These are phyloP conservation scores for Cephalopholis sonnerati DNA, from an alignment of 2,113 vertebrate species.

Conservation along the genomic window DNA sequence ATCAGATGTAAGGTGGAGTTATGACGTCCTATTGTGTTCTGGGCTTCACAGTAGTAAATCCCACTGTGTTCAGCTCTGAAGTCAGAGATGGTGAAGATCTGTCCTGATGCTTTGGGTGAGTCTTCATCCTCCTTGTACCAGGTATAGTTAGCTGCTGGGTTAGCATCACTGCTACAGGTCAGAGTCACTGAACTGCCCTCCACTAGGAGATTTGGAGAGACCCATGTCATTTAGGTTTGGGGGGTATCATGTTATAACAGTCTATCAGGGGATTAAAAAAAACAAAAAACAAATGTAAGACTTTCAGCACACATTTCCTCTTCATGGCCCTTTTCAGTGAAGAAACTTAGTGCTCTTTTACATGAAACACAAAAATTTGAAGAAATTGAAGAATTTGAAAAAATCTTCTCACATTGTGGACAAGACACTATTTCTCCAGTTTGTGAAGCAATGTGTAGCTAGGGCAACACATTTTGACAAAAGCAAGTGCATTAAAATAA, in stretches of 20 bases:
- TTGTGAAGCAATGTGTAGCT: conserved; percentile 41
- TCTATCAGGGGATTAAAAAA: too few relatives aligned
- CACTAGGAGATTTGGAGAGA: not conserved
- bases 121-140: conserved; percentile 42
- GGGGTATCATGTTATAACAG: too few relatives aligned
- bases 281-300: too few relatives aligned
- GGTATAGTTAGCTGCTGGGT: conserved; percentile 31
- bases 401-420: too few relatives aligned
- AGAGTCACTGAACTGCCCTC: conserved; percentile 36
- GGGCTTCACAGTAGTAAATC: conserved; percentile 21
- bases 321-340: conserved; percentile 16
- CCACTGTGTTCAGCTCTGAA: not conserved
- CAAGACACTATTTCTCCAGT: too few relatives aligned
- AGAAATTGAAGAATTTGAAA: too few relatives aligned
- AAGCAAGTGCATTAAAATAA: too few relatives aligned
- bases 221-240: too few relatives aligned
- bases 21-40: not conserved
- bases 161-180: conserved; percentile 41
- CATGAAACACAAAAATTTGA: too few relatives aligned
- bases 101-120: not conserved
- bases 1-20: not conserved
- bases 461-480: too few relatives aligned
- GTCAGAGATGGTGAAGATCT: conserved; percentile 15
- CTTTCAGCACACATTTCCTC: not conserved
- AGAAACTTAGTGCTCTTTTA: too few relatives aligned